phyloP scores from a whole-genome alignment of 2,797 vertebrate species.

The Ataeniobius toweri region DNA sequence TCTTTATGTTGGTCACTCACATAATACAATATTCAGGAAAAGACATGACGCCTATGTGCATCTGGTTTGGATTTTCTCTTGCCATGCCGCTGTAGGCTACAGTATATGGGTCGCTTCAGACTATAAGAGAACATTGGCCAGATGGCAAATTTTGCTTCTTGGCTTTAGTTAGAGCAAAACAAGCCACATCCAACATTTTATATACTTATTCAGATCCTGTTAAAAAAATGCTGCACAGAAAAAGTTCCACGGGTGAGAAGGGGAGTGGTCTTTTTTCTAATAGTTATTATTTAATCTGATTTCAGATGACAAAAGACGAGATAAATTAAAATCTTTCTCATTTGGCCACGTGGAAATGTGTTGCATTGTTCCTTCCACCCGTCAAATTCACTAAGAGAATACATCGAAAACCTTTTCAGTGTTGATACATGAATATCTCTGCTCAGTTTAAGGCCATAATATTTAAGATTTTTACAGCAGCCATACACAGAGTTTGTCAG shows the following conservation, averaged over 20 bases:
- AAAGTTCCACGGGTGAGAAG: slow-evolving; percentile 27
- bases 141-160: slow-evolving; percentile 68
- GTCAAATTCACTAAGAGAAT: slow-evolving; percentile 3
- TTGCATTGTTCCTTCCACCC: background rate
- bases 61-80: slow-evolving; percentile 61
- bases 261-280: slow-evolving; percentile 25
- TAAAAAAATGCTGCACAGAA: slow-evolving; percentile 37
- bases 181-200: slow-evolving; percentile 44
- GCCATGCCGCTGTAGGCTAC: slow-evolving; percentile 48
- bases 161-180: slow-evolving; percentile 59
- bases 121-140: slow-evolving; percentile 55
- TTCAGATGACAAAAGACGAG: slow-evolving; percentile 20
- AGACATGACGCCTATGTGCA: slow-evolving; percentile 45
- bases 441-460: background rate
- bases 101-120: slow-evolving; percentile 43
- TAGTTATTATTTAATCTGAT: slow-evolving; percentile 21
- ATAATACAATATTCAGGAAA: background rate
- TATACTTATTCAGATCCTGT: slow-evolving; percentile 37
- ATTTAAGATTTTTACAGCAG: background rate
- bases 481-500: background rate
- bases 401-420: slow-evolving; percentile 3
- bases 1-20: slow-evolving; percentile 27
- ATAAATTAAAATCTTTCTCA: background rate
- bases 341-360: background rate
- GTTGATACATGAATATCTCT: slow-evolving; percentile 13